Evolutionary conservation across 2,888 invertebrate species (phyloP), one percentile per base, ranked within the genome.

Genomic region (Linnaemya tessellans): DNA sequence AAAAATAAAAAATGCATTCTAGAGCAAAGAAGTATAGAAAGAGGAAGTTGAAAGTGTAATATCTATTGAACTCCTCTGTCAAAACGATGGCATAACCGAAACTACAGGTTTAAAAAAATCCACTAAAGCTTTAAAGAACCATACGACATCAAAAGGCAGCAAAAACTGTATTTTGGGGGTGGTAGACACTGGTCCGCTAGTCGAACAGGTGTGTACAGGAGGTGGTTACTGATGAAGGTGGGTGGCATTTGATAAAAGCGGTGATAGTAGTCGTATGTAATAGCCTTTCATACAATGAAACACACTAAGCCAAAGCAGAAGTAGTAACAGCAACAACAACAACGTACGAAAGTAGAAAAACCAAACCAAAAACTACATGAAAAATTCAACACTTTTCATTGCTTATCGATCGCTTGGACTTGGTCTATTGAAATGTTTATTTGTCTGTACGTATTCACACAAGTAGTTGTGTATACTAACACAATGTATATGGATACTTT

Each of bases 301-400:
- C 41, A 46, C 41, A 30, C 30, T 51, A 58, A 74, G 71, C 84
- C 60, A 60, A 71, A 71, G 22, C 65, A 30, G 62, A 62, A 68
- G 10, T 30, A 68, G 20, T 30, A 65, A 35, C 4, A 41, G 41
- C 41, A 41, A 58, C 11, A 71, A 18, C 38, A 82, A 46, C 51
- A 46, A 41, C 51, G 38, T 46, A 79, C 20, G 18, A 62, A 84
- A 64, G 60, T 65, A 80, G 71, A 68, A 38, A 81, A 84, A 54
- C 68, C 78, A 67, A 84, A 80, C 71, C 67, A 64, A 84, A 68
- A 84, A 80, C 54, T 25, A 64, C 62, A 88, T 87, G 68, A 87
- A 87, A 87, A 82, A 87, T 87, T 87, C 85, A 88, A 88, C 87
- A 87, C 87, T 87, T 87, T 85, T 87, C 84, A 86, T 84, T 86